Conservation (phyloP, 2,113 vertebrate species). For the Oxygymnocypris stewartii region DNA sequence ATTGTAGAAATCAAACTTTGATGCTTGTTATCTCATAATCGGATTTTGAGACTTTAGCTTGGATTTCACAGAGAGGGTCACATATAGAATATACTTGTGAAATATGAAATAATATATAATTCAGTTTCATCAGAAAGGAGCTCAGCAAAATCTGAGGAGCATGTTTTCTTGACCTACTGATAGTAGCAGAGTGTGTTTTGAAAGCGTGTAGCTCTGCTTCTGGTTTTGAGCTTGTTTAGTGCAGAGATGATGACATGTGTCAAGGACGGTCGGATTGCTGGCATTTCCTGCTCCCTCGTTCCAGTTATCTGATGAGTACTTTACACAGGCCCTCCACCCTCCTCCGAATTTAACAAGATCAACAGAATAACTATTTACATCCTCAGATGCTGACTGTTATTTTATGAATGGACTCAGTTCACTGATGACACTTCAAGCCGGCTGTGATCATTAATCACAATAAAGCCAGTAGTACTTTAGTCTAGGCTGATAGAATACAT, state of each 20-base stretch:
- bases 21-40: too few species aligned
- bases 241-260: constrained; percentile 7
- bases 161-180: background rate
- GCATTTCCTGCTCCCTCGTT: constrained; percentile 73
- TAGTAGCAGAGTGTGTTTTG: background rate
- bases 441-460: background rate
- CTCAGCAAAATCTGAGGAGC: background rate
- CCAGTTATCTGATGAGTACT: constrained; percentile 69
- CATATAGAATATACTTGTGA: background rate
- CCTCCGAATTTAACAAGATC: background rate
- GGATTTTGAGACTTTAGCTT: too few species aligned
- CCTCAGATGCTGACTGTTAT: background rate
- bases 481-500: background rate
- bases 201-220: background rate
- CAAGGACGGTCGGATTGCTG: constrained; percentile 42
- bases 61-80: too few species aligned
- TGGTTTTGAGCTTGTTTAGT: constrained; percentile 18
- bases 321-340: constrained; percentile 46
- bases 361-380: constrained; percentile 21
- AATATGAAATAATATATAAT: background rate
- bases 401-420: constrained; percentile 41
- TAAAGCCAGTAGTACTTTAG: background rate
- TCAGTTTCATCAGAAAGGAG: background rate
- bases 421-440: background rate
- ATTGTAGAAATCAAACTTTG: too few species aligned